Base-by-base conservation (phyloP, 2,113 vertebrate species). In the Gadus chalcogrammus region DNA sequence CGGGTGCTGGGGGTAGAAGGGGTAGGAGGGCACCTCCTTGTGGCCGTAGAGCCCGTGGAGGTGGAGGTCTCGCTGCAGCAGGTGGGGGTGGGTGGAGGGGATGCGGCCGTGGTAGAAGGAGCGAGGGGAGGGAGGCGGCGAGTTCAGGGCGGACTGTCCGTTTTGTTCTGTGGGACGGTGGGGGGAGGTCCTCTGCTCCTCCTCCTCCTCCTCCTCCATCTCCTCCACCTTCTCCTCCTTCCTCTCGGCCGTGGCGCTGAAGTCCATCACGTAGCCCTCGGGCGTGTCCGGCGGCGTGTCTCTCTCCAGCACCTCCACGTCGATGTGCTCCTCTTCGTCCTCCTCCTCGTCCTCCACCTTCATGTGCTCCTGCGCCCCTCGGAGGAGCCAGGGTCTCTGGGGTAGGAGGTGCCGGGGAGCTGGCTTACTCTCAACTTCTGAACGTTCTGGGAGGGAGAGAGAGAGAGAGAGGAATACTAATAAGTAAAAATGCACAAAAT, bases 271-370 rank as follows among this genome's bases (percentile, higher is more conserved):
- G 62, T 91, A 90, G 55, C 87, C 84, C 0, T 90, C 88, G 0
- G 93, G 89, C 0, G 91, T 91, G 78, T 86, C 89, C 0, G 91
- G 91, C 0, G 90, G 92, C 0, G 85, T 85, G 78, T 90, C 88
- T 74, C 89, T 81, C 48, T 89, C 92, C 31, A 91, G 61, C 56
- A 87, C 78, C 72, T 92, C 90, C 9, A 91, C 88, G 0, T 91
- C 87, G 0, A 90, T 82, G 17, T 85, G 90, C 61, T 81, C 82
- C 24, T 92, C 91, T 12, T 15, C 27, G 0, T 88, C 86, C 0
- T 85, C 85, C 0, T 80, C 71, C 20, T n/a, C 74, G 56, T 87
- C 82, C 42, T 74, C 81, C 24, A 85, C 80, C 28, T 65, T 83
- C 6, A 73, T 61, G 18, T 66, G 76, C 8, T 79, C 81, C 0